phyloP scores from a whole-genome alignment of 2,888 invertebrate genomes.

The Diplazon laetatorius region DNA sequence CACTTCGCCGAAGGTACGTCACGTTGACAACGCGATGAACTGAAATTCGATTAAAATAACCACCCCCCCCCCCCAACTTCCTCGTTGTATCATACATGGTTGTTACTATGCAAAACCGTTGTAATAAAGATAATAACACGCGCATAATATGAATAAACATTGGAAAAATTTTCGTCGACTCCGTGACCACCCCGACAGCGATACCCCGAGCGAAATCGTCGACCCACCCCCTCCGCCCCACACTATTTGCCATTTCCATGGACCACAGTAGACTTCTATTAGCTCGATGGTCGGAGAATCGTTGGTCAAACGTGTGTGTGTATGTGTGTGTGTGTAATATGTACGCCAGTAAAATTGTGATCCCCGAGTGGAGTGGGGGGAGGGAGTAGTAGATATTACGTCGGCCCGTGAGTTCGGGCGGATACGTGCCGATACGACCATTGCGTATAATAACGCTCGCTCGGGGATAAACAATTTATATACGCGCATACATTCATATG shows the following conservation, averaged over 20 bases:
- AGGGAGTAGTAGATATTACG: conserved; percentile 54
- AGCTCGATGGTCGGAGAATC: conserved; percentile 57
- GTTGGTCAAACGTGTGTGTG: conserved; percentile 31
- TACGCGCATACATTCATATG: conserved; percentile 38
- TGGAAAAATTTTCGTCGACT: conserved; percentile 75
- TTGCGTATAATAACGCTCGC: conserved; percentile 67
- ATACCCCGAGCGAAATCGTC: conserved; percentile 50
- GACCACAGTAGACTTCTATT: conserved; percentile 61
- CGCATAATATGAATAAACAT: conserved; percentile 78
- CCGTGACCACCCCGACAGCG: conserved; percentile 62
- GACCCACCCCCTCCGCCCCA: conserved; percentile 25
- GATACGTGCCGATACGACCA: conserved; percentile 62
- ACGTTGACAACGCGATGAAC: conserved; percentile 1
- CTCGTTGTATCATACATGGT: conserved; percentile 2
- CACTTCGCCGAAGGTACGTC: conserved; percentile 26
- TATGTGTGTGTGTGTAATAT: conserved; percentile 34
- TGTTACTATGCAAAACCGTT: conserved; percentile 50
- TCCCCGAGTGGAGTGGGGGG: conserved; percentile 16
- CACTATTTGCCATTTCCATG: no score
- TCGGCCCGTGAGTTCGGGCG: conserved; percentile 57
- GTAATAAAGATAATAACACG: conserved; percentile 75
- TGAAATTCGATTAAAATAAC: conserved; percentile 43
- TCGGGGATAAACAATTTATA: conserved; percentile 79
- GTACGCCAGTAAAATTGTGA: conserved; percentile 54
- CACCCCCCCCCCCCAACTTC: no score